Evolutionary conservation across 2,888 invertebrate genomes (phyloP), one percentile per base, ranked within the genome.

Genomic region (Crocallis elinguaria): DNA sequence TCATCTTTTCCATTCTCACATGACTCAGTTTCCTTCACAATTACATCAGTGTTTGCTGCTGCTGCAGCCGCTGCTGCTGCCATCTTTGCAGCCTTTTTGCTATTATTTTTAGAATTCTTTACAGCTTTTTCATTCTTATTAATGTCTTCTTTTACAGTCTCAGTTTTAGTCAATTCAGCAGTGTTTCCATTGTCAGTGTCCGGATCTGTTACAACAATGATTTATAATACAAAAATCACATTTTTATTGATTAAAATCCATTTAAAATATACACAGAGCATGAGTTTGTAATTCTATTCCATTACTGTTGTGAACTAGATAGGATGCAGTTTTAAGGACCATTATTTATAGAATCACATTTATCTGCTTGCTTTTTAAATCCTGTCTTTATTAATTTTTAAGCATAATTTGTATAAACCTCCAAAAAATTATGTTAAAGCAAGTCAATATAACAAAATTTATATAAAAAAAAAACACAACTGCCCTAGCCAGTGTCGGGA

Each of bases 1-100:
- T 90, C 88, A 81, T 85, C 80, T 82, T 86, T 89, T 73, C 88
- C 88, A 80, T 89, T 90, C 75, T 88, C 87, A 79, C 75, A 76
- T 72, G 84, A 78, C 71, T 86, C 86, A 12, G 65, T 55, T 59
- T 84, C 82, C 67, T 82, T 80, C 23, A 67, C 61, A 64, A 67
- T 71, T 37, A 66, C 62, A 49, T 85, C 83, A 72, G 69, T 81
- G 62, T 67, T 80, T 43, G 43, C 25, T 30, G 39, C 25, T 7
- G 32, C 25, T n/a, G 23, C 27, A 37, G 43, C 43, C 36, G 38
- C 36, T 1, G 35, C 37, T 23, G 38, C 38, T 1, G 79, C 74
- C 74, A 80, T 79, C 64, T 83, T 84, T 32, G 72, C 74, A 49
- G 81, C 69, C 69, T 87, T 87, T 60, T 87, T 88, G 69, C 68